Evolutionary conservation across 2,113 vertebrate species (phyloP).

Genomic region (Corapipo altera): DNA sequence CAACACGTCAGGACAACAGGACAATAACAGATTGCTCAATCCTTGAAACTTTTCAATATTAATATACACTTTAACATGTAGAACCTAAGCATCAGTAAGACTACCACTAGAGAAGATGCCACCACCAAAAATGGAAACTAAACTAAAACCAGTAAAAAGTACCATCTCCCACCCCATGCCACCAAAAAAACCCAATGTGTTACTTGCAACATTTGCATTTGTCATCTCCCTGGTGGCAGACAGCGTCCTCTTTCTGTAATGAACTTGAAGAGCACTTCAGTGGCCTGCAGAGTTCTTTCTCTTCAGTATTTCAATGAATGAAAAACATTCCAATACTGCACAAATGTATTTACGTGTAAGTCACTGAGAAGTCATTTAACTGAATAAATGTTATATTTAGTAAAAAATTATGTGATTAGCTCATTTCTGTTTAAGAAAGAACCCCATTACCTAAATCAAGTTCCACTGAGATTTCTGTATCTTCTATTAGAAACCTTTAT

Average conservation of each 20-base stretch:
- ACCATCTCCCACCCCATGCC: fast-evolving
- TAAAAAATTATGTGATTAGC: background rate
- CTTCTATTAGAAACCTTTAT: background rate
- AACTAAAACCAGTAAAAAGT: background rate
- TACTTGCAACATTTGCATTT: background rate
- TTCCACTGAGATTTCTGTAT: background rate
- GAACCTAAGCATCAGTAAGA: background rate
- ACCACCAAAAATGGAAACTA: background rate
- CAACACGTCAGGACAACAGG: background rate
- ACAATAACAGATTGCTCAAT: background rate
- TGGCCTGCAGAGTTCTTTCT: background rate
- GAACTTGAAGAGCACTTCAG: background rate
- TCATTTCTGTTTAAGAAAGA: background rate
- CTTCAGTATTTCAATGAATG: background rate
- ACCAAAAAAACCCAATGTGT: fast-evolving
- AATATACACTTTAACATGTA: background rate
- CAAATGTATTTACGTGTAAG: background rate
- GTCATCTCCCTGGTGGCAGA: background rate
- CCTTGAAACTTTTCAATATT: background rate
- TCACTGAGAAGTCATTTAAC: background rate
- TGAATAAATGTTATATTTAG: background rate
- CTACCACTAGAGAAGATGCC: background rate
- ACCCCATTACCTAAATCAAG: background rate
- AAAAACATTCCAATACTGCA: background rate
- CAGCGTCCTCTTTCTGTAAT: background rate